Percentiles rank a stretch among this genome's conserved stretches.
Conservation (phyloP, 2,888 invertebrate genomes). For the Athalia circularis region DNA sequence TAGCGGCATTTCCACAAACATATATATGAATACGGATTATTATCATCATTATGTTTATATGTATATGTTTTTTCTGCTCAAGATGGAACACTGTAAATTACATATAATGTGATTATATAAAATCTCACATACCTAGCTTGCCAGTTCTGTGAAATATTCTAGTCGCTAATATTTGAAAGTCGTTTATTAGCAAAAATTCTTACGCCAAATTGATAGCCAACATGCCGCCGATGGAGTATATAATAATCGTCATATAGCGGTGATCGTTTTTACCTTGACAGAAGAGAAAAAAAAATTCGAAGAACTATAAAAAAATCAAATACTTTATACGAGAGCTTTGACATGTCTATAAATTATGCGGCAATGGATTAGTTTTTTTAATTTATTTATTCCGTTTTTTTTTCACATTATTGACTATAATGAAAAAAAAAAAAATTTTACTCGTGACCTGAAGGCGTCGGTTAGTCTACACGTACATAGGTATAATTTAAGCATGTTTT, state of each 20-base stretch:
- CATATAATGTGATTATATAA: slow-evolving; percentile 15
- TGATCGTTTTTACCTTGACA: slow-evolving; percentile 19
- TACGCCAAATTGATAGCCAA: slow-evolving; percentile 36
- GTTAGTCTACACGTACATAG: neutral
- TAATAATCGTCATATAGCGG: neutral
- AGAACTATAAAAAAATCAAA: neutral
- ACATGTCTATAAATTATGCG: slow-evolving; percentile 25
- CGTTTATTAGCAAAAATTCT: slow-evolving; percentile 29
- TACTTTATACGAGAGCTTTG: neutral
- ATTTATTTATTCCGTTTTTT: neutral
- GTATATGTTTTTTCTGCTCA: neutral
- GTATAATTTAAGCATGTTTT: neutral
- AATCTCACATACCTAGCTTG: neutral
- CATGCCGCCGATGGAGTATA: neutral
- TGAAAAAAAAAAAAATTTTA: neutral
- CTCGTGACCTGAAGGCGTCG: neutral
- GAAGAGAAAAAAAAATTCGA: neutral
- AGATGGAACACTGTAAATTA: slow-evolving; percentile 30
- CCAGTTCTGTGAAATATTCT: slow-evolving; percentile 36
- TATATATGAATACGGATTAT: no score
- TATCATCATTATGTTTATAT: neutral
- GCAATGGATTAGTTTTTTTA: neutral
- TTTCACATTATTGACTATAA: neutral
- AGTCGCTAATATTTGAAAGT: slow-evolving; percentile 36
- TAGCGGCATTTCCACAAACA: slow-evolving; percentile 38